Evolutionary conservation across 2,113 vertebrate species (phyloP).

Genomic region (Pungitius pungitius): DNA sequence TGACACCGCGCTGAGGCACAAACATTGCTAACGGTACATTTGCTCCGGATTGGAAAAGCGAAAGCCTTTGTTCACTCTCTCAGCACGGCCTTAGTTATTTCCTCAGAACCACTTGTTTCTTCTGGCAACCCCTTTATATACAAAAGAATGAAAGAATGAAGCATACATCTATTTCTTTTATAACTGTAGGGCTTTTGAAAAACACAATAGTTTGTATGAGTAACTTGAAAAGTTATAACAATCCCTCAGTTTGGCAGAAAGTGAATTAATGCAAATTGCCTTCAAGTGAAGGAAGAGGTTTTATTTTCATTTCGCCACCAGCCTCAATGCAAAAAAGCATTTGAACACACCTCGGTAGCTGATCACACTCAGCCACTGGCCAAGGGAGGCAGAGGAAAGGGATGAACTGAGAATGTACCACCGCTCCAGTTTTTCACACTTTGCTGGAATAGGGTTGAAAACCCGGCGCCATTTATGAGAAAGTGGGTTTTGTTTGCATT

Average conservation of each 20-base stretch:
- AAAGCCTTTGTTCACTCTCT: slow-evolving; percentile 28
- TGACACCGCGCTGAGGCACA: slow-evolving; percentile 30
- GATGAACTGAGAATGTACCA: slow-evolving; percentile 63
- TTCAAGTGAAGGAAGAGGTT: background rate
- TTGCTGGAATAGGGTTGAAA: slow-evolving; percentile 71
- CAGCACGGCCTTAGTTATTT: slow-evolving; percentile 28
- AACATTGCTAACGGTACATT: slow-evolving; percentile 13
- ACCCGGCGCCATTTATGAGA: slow-evolving; percentile 69
- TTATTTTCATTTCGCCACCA: slow-evolving; percentile 15
- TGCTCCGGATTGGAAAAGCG: slow-evolving; percentile 11
- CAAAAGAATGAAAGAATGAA: slow-evolving; percentile 45
- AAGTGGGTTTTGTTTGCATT: slow-evolving; percentile 65
- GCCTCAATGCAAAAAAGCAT: slow-evolving; percentile 26
- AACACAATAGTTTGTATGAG: slow-evolving; percentile 25
- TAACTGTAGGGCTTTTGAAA: slow-evolving; percentile 33
- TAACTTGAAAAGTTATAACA: slow-evolving; percentile 28
- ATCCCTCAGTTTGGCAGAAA: slow-evolving; percentile 13
- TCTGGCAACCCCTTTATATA: slow-evolving; percentile 29
- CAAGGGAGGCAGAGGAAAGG: slow-evolving; percentile 10
- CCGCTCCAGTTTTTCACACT: slow-evolving; percentile 70
- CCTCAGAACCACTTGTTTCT: slow-evolving; percentile 41
- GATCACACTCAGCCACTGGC: slow-evolving; percentile 14
- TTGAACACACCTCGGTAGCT: slow-evolving; percentile 45
- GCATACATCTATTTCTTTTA: background rate
- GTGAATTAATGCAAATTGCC: slow-evolving; percentile 6